Percentiles rank a stretch among this genome's conserved stretches.
These are phyloP conservation scores for Lasioglossum calceatum DNA, from an alignment of 2,888 invertebrate species.

Conservation along the genomic window DNA sequence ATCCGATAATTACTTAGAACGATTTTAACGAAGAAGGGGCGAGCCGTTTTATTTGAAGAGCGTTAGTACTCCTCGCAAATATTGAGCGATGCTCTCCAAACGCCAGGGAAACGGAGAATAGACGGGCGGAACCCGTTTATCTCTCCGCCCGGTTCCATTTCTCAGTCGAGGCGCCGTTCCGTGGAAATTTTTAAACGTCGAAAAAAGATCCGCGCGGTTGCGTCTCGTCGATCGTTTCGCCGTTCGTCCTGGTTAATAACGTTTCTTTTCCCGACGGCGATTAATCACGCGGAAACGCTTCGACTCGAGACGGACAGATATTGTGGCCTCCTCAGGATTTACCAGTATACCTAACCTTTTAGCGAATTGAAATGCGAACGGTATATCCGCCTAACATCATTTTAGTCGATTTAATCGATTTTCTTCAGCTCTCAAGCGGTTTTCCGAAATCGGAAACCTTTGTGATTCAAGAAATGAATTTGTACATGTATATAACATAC, in stretches of 20 bases:
- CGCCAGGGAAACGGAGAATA: constrained; percentile 10
- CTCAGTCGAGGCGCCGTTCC: constrained; percentile 24
- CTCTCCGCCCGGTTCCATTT: constrained; percentile 36
- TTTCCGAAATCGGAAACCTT: too few relatives aligned
- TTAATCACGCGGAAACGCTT: constrained; percentile 29
- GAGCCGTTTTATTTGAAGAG: constrained; percentile 27
- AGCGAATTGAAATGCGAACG: background rate
- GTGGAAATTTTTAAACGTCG: constrained; percentile 51
- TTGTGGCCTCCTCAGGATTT: background rate
- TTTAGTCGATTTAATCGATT: background rate
- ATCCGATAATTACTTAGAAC: constrained; percentile 16
- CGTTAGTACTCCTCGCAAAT: constrained; percentile 19
- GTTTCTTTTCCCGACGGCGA: constrained; percentile 21
- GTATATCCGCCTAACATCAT: background rate
- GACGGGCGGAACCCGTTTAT: constrained; percentile 46
- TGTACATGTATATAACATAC: too few relatives aligned
- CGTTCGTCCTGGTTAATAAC: constrained; percentile 41
- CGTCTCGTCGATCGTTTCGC: constrained; percentile 23
- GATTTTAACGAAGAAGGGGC: constrained; percentile 13
- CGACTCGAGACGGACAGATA: background rate
- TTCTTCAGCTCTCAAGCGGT: too few relatives aligned
- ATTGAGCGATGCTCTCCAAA: constrained; percentile 37
- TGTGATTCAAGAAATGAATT: too few relatives aligned
- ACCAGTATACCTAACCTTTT: background rate
- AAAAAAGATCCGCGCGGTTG: constrained; percentile 14